Evolutionary conservation across 2,113 vertebrate species (phyloP).

Genomic region (Anhinga rufa): DNA sequence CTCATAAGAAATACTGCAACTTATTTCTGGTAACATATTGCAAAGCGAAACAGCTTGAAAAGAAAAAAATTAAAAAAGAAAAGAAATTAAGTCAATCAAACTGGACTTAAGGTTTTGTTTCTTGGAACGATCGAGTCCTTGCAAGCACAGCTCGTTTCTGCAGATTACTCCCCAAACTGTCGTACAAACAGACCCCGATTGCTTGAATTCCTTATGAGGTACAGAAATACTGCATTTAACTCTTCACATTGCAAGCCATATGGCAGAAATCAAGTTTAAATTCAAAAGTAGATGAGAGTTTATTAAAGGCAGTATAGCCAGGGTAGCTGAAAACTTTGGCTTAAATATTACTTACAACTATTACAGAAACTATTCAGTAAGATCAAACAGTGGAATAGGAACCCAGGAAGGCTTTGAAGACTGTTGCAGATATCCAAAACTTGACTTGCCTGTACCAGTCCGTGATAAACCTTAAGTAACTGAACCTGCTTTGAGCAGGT

Average conservation of each 20-base stretch:
- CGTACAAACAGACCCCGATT: slow-evolving; percentile 76
- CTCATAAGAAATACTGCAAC: slow-evolving; percentile 74
- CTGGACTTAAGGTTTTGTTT: slow-evolving; percentile 72
- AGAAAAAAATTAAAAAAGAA: slow-evolving; percentile 62
- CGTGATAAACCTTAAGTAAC: neutral
- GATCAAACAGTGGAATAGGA: neutral
- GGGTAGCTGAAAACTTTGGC: neutral
- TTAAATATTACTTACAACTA: neutral
- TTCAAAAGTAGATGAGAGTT: neutral
- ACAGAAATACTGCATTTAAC: neutral
- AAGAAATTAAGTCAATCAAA: slow-evolving; percentile 76
- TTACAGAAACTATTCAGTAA: neutral
- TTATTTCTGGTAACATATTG: slow-evolving; percentile 77
- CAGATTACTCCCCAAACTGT: slow-evolving; percentile 77
- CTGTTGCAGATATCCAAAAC: neutral
- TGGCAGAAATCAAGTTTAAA: neutral
- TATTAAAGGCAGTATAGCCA: neutral
- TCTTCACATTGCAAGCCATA: neutral
- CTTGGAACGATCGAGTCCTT: slow-evolving; percentile 77
- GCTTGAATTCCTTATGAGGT: slow-evolving; percentile 70
- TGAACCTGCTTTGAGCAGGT: neutral
- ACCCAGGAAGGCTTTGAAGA: neutral
- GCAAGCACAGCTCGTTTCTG: slow-evolving; percentile 82
- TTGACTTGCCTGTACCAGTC: neutral
- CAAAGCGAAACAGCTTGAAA: slow-evolving; percentile 81